phyloP scores from a whole-genome alignment of 37 sponge, comb jelly and placozoan genomes.

The Eunapius fragilis region DNA sequence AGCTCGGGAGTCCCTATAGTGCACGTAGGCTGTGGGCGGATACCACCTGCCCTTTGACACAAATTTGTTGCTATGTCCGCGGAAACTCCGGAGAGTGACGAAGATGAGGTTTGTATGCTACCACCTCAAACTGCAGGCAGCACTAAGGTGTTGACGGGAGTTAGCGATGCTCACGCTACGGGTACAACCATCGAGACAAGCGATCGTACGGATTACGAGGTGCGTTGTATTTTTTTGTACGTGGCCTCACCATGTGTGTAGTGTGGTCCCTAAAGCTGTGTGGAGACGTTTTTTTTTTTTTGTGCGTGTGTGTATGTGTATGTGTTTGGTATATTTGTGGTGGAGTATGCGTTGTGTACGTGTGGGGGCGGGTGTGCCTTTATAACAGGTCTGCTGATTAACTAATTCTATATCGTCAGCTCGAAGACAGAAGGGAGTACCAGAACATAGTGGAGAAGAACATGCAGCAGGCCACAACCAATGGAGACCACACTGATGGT shows the following conservation, averaged over 20 bases:
- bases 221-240: neutral
- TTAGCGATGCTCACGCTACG: neutral
- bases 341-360: neutral
- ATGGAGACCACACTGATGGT: neutral
- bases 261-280: neutral
- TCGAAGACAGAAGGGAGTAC: neutral
- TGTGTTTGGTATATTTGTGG: neutral
- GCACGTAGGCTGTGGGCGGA: too few species aligned
- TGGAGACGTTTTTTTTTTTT: neutral
- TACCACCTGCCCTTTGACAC: too few species aligned
- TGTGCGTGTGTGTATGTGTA: neutral
- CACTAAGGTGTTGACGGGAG: neutral
- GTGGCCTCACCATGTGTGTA: neutral
- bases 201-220: neutral
- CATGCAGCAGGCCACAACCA: neutral
- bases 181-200: neutral
- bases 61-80: neutral
- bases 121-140: neutral
- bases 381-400: neutral
- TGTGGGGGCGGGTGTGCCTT: neutral
- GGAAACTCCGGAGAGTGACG: neutral
- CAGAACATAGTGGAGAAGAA: neutral
- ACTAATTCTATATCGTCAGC: neutral
- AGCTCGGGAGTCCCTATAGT: too few species aligned
- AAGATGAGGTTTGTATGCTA: neutral